Conservation (phyloP, 2,888 invertebrate species). For the Stictocephala bisonia region DNA sequence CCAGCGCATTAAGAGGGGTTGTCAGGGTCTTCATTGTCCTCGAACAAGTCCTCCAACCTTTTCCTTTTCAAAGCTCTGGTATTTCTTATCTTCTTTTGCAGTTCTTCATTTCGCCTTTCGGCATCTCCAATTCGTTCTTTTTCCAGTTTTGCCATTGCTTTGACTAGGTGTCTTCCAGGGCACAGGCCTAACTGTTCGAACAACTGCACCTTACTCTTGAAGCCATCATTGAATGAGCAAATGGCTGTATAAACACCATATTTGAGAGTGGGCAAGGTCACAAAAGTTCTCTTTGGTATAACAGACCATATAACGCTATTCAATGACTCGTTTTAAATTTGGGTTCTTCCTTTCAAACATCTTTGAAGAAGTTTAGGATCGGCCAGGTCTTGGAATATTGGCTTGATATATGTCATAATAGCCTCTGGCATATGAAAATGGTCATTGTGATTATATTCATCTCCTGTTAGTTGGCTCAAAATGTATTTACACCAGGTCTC, state of each 20-base stretch:
- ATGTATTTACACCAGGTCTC: constrained; percentile 47
- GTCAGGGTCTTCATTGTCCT: constrained; percentile 16
- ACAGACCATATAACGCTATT: constrained; percentile 34
- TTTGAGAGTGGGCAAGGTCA: constrained; percentile 30
- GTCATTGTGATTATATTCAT: background rate
- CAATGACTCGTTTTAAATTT: constrained; percentile 25
- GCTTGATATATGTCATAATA: constrained; percentile 20
- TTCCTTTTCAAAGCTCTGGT: constrained; percentile 12
- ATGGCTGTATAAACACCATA: constrained; percentile 44
- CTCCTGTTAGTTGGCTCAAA: background rate
- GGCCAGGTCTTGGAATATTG: constrained; percentile 18
- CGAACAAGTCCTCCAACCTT: constrained; percentile 5
- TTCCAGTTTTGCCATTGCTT: too few relatives aligned
- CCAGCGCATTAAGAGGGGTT: constrained; percentile 3
- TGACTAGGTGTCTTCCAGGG: too few relatives aligned
- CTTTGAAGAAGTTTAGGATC: constrained; percentile 4
- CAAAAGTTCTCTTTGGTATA: constrained; percentile 47
- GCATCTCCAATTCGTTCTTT: background rate
- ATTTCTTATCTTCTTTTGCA: constrained; percentile 24
- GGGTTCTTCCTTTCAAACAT: constrained; percentile 29
- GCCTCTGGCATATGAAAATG: constrained; percentile 7
- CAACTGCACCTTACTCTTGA: constrained; percentile 14
- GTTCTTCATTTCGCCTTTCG: background rate
- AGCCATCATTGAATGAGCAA: constrained; percentile 37
- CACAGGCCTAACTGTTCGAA: background rate